phyloP scores from a whole-genome alignment of 1,140 invertebrate genomes.

The Episyrphus balteatus region DNA sequence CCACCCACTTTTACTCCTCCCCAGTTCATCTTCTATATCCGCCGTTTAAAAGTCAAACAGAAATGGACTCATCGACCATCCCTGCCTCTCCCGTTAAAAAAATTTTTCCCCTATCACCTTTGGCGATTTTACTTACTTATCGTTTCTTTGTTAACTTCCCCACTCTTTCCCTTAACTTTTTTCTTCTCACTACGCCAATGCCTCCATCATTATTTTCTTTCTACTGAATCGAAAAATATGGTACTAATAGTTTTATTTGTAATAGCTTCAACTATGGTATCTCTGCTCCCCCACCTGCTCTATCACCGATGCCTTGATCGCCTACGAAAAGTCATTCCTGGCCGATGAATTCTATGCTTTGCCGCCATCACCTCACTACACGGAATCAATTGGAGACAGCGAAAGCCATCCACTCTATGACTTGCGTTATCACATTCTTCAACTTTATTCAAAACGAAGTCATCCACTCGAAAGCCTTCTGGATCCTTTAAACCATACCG shows the following conservation, averaged over 20 bases:
- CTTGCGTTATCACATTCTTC: constrained; percentile 73
- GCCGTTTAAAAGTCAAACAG: too few species aligned
- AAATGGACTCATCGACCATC: too few species aligned
- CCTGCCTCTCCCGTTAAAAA: too few species aligned
- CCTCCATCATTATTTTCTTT: too few species aligned
- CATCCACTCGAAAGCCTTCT: constrained; percentile 56
- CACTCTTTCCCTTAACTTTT: too few species aligned
- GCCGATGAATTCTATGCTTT: constrained; percentile 40
- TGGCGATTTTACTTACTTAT: too few species aligned
- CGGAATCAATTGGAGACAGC: constrained; percentile 13
- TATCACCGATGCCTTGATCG: constrained; percentile 53
- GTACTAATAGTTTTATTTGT: neutral
- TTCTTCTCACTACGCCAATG: too few species aligned
- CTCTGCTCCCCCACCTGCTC: constrained; percentile 50
- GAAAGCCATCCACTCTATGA: constrained; percentile 44
- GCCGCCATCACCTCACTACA: constrained; percentile 45
- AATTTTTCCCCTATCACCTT: too few species aligned
- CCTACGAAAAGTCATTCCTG: constrained; percentile 56
- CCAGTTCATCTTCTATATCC: too few species aligned
- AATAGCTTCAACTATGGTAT: constrained; percentile 43
- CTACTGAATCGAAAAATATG: too few species aligned
- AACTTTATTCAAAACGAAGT: constrained; percentile 55
- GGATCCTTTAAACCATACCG: constrained; percentile 64
- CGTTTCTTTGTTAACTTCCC: too few species aligned
- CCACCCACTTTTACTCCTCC: too few species aligned